Evolutionary conservation across 1,140 invertebrate species (phyloP), one percentile per base, ranked within the genome.

Genomic region (Glomeris maerens): DNA sequence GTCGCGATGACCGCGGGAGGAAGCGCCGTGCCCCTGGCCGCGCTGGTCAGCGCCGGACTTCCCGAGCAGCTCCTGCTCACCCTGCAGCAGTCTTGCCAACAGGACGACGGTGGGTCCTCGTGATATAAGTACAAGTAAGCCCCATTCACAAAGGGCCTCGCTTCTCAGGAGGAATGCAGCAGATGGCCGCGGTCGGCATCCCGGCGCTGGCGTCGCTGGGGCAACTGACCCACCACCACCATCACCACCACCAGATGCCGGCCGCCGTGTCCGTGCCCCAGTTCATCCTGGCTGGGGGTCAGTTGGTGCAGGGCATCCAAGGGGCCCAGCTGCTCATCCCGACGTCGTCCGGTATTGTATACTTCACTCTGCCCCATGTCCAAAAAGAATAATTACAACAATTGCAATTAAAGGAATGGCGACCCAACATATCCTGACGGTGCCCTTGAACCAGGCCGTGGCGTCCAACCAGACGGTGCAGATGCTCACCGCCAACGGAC

Each of bases 301-400:
- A 91, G 69, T 76, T 90, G 59, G 80, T 88, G 45, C 85, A 90
- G 68, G 85, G 86, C 50, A 87, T 91, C 57, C 86, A 90, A 68
- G 86, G 88, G 7, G 88, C 88, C 52, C 88, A 93, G 66, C 75
- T 93, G 48, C 78, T 93, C 52, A 92, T 94, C 69, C 89, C 89
- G 40, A 91, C 88, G 20, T 88, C 87, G 31, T 88, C 91, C 79
- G 88, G 89, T 91, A 71, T 68, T 59, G 58, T 36, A 22, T 51
- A 49, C 36, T 31, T 50, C 39, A 53, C 45, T 53, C 48, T 49
- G 27, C n/a, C 42, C 44, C 48, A 47, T 29, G 40, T 47, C 52
- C 47, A 36, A 36, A 36, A 36, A 20, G 20, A 36, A 36, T 36
- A 13, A 20, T 39, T 31, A 41, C 25, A 14, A 38, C 21, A 23